phyloP scores from a whole-genome alignment of 37 sponge, comb jelly and placozoan species.

The Corticium candelabrum region DNA sequence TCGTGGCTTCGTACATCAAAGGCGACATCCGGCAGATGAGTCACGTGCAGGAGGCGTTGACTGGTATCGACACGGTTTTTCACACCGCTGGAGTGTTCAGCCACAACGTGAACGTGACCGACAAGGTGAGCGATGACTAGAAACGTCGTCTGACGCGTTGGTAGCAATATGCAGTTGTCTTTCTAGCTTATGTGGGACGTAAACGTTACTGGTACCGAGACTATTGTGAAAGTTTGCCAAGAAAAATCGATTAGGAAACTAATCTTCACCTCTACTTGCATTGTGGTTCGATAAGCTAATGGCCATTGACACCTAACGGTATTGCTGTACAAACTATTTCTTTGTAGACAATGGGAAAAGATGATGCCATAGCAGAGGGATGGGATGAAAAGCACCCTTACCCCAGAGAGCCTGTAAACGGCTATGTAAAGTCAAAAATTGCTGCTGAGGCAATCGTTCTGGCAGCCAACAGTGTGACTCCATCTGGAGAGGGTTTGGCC shows the following conservation, averaged over 20 bases:
- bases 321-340: too few species aligned
- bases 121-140: too few species aligned
- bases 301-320: not conserved
- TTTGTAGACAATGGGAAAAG: not conserved
- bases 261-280: not conserved
- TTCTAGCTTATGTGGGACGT: not conserved
- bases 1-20: not conserved
- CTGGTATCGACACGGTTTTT: not conserved
- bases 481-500: too few species aligned
- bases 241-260: not conserved
- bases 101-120: not conserved
- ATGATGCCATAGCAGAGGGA: not conserved
- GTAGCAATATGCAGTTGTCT: too few species aligned
- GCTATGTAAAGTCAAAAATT: not conserved
- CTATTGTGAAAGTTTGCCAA: not conserved
- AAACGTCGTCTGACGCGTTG: too few species aligned
- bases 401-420: not conserved
- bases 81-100: not conserved
- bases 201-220: not conserved
- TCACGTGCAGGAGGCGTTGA: not conserved
- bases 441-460: not conserved
- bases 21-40: not conserved
- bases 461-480: not conserved
- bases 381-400: not conserved
- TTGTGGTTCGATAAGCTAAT: not conserved